phyloP scores from a whole-genome alignment of 2,888 invertebrate genomes.

The Scaptomyza flava region DNA sequence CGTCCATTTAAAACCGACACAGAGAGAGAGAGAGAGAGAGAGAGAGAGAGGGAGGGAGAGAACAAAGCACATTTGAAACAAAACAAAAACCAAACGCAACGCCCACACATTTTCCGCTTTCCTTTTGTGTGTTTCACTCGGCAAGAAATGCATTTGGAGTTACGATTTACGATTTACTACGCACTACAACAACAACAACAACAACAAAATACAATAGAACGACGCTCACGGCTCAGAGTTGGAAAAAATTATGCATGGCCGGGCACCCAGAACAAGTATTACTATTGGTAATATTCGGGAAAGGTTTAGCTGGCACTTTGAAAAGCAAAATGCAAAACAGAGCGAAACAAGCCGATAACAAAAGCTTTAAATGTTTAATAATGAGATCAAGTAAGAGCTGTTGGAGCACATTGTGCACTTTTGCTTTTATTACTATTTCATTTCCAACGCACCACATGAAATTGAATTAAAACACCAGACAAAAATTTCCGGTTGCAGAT shows the following conservation, averaged over 20 bases:
- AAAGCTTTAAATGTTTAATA: constrained; percentile 23
- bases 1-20: constrained; percentile 23
- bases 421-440: constrained; percentile 45
- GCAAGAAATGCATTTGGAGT: constrained; percentile 45
- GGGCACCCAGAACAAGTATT: constrained; percentile 46
- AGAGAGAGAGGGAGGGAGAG: neutral
- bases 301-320: constrained; percentile 4
- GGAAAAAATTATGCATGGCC: constrained; percentile 73
- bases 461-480: constrained; percentile 41
- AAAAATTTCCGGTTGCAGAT: constrained; percentile 55
- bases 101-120: constrained; percentile 54
- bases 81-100: constrained; percentile 24
- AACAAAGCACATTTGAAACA: constrained; percentile 36
- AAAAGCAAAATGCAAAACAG: constrained; percentile 55
- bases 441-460: constrained; percentile 48
- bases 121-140: constrained; percentile 37
- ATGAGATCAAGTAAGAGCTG: constrained; percentile 3
- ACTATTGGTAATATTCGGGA: neutral
- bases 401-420: constrained; percentile 57
- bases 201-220: constrained; percentile 33
- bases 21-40: neutral
- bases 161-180: constrained; percentile 47
- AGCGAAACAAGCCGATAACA: constrained; percentile 56
- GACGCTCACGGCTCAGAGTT: constrained; percentile 32
- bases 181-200: constrained; percentile 27